Base-by-base conservation (phyloP, 2,888 invertebrate genomes). In the Salpingus planirostris region DNA sequence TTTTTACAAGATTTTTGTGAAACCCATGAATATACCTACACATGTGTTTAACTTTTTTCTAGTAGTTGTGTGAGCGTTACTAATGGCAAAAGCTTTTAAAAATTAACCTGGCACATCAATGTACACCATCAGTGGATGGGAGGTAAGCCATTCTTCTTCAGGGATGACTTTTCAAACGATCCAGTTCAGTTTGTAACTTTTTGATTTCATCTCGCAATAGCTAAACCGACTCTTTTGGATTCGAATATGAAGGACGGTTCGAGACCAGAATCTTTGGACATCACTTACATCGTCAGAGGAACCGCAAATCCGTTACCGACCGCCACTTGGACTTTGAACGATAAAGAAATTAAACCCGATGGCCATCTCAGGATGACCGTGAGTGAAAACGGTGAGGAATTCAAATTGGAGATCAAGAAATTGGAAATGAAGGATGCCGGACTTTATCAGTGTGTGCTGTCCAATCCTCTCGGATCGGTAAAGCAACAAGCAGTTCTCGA, bases 401-500 rank as follows among this genome's bases (percentile, higher is more conserved):
- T 80, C 57, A 79, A 77, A 50, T 63, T 93, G 43, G 78, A 80
- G 49, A 76, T 93, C 21, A 74, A 73, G 27, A 76, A 77, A 31
- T 70, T 84, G 1, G 70, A 75, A 33, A 57, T 79, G 47, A 72
- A 70, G 6, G 91, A 92, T 59, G 80, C 78, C n/a, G 88, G 86
- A 6, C 70, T 76, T 36, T 93, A 90, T 68, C 80, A 83, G 47
- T 85, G 88, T 36, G 76, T 82, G 38, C 72, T 93, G 30, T 75
- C 75, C 50, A 93, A 93, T 60, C 79, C 83, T 52, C 71, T 86
- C 27, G 95, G 93, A 30, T 84, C 85, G 59, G 78, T 80, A 38
- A 70, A 73, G 27, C 70, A 78, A 40, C 74, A 81, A 52, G 89
- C 85, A 13, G 73, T 78, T 21, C 66, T 92, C 7, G 74, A 76